Conservation (phyloP, 2,888 invertebrate species). For the Conchocele bisecta region DNA sequence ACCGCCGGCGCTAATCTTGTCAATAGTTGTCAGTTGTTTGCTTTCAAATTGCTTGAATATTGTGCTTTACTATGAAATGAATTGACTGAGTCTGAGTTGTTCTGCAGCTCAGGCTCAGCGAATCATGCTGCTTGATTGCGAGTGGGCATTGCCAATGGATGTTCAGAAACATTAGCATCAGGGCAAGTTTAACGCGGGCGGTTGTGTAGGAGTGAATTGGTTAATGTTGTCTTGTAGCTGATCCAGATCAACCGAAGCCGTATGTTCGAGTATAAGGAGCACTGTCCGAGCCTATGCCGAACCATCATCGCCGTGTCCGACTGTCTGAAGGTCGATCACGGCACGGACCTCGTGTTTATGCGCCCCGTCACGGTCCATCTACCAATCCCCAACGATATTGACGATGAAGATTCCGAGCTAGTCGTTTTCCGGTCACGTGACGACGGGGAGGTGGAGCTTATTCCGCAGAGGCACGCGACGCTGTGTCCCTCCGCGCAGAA, state of each 20-base stretch:
- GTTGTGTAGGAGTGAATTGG: background rate
- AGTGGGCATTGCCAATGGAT: no score
- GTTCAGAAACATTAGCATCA: no score
- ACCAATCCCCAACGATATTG: conserved; percentile 62
- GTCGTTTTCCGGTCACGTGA: conserved; percentile 60
- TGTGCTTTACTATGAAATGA: no score
- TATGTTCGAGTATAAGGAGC: conserved; percentile 65
- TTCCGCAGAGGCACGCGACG: conserved; percentile 54
- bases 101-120: no score
- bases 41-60: no score
- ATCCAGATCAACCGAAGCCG: conserved; percentile 61
- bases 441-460: conserved; percentile 56
- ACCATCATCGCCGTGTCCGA: conserved; percentile 59
- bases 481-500: conserved; percentile 62
- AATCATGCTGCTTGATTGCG: no score
- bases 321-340: conserved; percentile 55
- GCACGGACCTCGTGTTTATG: conserved; percentile 51
- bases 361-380: conserved; percentile 59
- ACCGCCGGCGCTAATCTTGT: no score
- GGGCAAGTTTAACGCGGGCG: no score
- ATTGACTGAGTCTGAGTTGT: no score
- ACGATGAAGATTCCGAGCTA: conserved; percentile 59
- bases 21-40: no score
- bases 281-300: conserved; percentile 53
- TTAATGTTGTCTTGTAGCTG: conserved; percentile 35